Evolutionary conservation across 2,888 invertebrate species (phyloP), one percentile per base, ranked within the genome.

Genomic region (Hirudinaria manillensis): DNA sequence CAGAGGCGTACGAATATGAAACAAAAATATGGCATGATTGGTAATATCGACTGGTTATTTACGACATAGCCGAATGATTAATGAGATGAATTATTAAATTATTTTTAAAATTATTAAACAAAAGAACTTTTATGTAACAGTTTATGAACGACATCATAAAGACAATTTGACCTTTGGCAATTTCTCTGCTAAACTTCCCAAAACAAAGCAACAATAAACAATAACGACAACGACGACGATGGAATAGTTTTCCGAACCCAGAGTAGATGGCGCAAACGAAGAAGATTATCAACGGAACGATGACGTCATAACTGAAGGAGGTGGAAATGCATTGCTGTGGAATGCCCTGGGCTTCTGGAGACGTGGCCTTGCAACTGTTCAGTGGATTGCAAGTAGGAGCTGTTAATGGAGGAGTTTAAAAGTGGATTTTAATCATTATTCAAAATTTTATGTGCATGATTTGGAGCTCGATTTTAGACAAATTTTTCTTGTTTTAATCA

Each of bases 181-280:
- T n/a, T n/a, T n/a, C n/a, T n/a, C n/a, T n/a, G n/a, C n/a, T n/a
- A n/a, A n/a, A n/a, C n/a, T n/a, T n/a, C 16, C 13, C 10, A 3
- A 45, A 45, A 45, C 10, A 45, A 45, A 45, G 45, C 1, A 16
- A 45, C 38, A 6, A 6, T 38, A 38, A 45, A 16, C 1, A 16
- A 45, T 10, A 6, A 6, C 10, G 10, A 38, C 38, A 45, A 45
- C 10, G 16, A 45, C 4, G 16, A 45, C 16, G 13, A 45, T 6
- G 13, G 16, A 66, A 34, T 24, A 74, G 2, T 29, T 55, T 13
- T 4, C 16, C 79, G 75, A 77, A 84, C 85, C 84, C 84, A 70
- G 97, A 97, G 87, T 98, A 99, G 75, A 99, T 88, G 74, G 99
- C 93, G 86, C 96, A 97, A 82, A 91, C 89, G 86, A 94, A 90